Evolutionary conservation across 2,113 vertebrate genomes (phyloP).

Genomic region (Redunca redunca): DNA sequence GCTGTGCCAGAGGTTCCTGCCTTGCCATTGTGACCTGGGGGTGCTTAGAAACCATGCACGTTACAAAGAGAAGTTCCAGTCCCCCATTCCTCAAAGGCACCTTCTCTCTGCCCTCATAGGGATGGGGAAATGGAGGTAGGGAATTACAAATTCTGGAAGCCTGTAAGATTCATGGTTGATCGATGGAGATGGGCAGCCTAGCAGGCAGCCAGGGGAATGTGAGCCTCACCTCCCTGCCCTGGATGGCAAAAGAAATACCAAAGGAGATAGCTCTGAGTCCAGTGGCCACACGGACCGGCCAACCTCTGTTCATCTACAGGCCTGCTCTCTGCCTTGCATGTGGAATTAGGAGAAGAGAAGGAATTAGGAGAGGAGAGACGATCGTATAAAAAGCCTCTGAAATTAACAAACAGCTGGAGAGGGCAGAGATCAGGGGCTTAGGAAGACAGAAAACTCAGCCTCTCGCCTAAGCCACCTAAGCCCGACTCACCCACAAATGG

Average conservation of each 20-base stretch:
- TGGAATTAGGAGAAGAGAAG: neutral
- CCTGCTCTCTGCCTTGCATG: neutral
- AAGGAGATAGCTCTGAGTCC: neutral
- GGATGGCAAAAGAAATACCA: neutral
- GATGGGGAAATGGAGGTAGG: neutral
- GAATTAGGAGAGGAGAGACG: neutral
- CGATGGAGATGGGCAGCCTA: neutral
- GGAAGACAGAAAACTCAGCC: neutral
- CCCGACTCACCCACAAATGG: neutral
- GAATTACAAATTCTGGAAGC: neutral
- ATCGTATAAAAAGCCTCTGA: neutral
- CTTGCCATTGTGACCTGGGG: neutral
- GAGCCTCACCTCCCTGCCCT: neutral
- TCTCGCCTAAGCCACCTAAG: neutral
- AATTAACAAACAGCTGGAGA: neutral
- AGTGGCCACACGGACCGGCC: accelerated
- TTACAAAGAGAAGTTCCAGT: neutral
- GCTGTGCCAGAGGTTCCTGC: neutral
- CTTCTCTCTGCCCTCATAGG: neutral
- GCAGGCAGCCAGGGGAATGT: accelerated
- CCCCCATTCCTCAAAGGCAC: no score
- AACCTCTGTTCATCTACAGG: neutral
- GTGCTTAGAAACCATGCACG: neutral
- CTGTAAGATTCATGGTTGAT: neutral
- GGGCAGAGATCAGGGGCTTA: neutral